Base-by-base conservation (phyloP, 2,113 vertebrate species). In the Dicerorhinus sumatrensis region DNA sequence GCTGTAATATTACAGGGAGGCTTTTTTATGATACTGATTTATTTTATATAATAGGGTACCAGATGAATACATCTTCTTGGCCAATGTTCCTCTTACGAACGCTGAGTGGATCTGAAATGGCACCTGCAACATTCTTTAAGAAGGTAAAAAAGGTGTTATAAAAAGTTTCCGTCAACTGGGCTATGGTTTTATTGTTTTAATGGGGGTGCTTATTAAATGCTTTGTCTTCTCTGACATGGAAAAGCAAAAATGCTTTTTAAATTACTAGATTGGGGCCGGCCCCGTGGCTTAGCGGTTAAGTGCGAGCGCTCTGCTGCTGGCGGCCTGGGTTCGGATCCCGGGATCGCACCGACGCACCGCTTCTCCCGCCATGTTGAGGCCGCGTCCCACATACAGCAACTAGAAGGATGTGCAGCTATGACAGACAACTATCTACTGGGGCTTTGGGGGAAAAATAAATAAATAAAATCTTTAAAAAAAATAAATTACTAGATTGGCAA, bases 51-150 rank as follows among this genome's bases (percentile, higher is more conserved):
- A 97, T 81, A 99, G 99, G 99, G 3, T 99, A 99, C 98, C 99
- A 99, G 95, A 99, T 99, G 99, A 99, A 99, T 89, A 99, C 99
- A 1, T 99, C 99, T 1, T 99, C 99, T 10, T 99, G 99, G 99
- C 99, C 99, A 70, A 99, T 99, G 99, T 99, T 99, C 97, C 99
- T 99, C 21, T 93, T 99, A 93, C 99, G 99, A 98, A 99, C 99
- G 65, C 98, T 99, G 94, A 99, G 99, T 92, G 99, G 99, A 98
- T 99, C 99, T 92, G 99, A 99, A 98, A 99, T 99, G 99, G 99
- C 99, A 25, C 99, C 99, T 29, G 98, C 98, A 33, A 83, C 98
- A 0, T 99, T 99, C 62, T 99, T 99, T 97, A 99, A 99, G 98
- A 99, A 99, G 99, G 99, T 99, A 98, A 97, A 97, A 96, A 97